phyloP scores from a whole-genome alignment of 2,113 vertebrate genomes.

The Grallaria varia region DNA sequence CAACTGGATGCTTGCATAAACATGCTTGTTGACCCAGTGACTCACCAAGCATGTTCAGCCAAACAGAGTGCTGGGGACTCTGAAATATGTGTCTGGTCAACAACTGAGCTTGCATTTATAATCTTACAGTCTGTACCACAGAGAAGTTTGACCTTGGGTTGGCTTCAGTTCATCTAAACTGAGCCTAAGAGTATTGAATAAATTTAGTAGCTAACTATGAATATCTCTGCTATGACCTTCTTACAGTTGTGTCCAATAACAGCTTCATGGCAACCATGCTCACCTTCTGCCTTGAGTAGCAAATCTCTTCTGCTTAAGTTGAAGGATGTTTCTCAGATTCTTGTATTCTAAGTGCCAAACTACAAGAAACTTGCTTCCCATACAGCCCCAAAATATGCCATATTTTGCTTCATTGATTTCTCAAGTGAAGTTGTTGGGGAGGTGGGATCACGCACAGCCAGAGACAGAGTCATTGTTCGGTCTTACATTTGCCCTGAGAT shows the following conservation, averaged over 20 bases:
- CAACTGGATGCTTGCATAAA: background rate
- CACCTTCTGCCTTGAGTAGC: background rate
- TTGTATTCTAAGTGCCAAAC: background rate
- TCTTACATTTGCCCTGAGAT: background rate
- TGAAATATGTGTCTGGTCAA: background rate
- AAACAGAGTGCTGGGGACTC: background rate
- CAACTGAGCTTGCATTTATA: slow-evolving; percentile 21
- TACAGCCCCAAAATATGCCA: background rate
- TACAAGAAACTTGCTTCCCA: background rate
- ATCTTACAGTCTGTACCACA: background rate
- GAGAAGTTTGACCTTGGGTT: background rate
- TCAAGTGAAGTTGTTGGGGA: background rate
- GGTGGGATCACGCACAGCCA: background rate
- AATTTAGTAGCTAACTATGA: background rate
- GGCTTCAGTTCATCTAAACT: slow-evolving; percentile 20
- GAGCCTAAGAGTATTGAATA: background rate
- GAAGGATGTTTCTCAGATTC: background rate
- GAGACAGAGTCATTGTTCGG: background rate
- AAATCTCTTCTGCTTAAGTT: background rate
- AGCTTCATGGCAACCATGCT: background rate
- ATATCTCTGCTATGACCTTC: background rate
- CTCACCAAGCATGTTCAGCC: background rate
- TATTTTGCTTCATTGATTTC: background rate
- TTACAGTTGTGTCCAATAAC: background rate
- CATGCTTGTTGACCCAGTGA: background rate